Conservation (phyloP, 2,797 vertebrate species). For the Lutjanus argentimaculatus region DNA sequence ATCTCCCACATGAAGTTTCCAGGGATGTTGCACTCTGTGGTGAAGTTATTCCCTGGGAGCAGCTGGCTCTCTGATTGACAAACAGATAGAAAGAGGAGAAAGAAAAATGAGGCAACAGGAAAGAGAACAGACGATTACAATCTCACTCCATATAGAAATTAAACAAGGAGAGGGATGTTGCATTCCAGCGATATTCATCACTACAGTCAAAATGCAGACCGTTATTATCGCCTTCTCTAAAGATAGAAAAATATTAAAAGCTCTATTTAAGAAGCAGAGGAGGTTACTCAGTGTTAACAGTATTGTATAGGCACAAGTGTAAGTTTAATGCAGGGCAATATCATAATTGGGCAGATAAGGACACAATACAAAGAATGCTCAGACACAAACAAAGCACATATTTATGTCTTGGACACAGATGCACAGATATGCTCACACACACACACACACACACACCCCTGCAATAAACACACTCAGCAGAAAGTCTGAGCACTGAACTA, state of each 20-base stretch:
- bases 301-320: not conserved
- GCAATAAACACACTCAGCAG: conserved; percentile 33
- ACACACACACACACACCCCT: too few species aligned
- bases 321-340: conserved; percentile 35
- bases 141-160: conserved; percentile 35
- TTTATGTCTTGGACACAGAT: conserved; percentile 42
- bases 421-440: conserved; percentile 21
- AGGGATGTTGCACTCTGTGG: conserved; percentile 96
- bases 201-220: conserved; percentile 34
- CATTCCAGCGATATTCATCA: conserved; percentile 49
- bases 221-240: conserved; percentile 43
- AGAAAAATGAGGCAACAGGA: not conserved
- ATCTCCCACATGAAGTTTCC: conserved; percentile 98
- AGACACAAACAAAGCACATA: conserved; percentile 25
- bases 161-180: conserved; percentile 39
- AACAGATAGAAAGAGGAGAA: conserved; percentile 18
- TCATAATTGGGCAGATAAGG: conserved; percentile 49
- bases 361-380: conserved; percentile 25
- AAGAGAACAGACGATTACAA: conserved; percentile 38
- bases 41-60: conserved; percentile 95
- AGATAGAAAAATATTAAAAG: conserved; percentile 55
- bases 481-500: conserved; percentile 24
- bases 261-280: conserved; percentile 46
- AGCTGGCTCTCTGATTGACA: conserved; percentile 91
- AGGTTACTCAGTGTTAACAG: conserved; percentile 47